Evolutionary conservation across 1,140 invertebrate species (phyloP).

Genomic region (Megathymus violae): DNA sequence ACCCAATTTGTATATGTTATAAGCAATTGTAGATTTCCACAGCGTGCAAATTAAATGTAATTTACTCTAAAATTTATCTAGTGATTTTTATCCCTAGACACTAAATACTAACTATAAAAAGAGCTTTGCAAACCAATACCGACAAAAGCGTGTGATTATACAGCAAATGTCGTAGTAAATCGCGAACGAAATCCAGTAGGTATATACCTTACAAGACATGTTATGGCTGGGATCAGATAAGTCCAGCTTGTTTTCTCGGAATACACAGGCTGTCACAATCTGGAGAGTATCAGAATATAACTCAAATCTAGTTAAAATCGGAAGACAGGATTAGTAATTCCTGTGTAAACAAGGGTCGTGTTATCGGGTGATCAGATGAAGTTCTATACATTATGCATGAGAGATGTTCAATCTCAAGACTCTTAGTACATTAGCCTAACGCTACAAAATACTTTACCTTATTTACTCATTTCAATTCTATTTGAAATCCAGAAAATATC

Average conservation of each 20-base stretch:
- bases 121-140: too few species aligned
- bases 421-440: slow-evolving; percentile 34
- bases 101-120: too few species aligned
- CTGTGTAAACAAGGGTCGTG: slow-evolving; percentile 66
- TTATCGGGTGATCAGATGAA: slow-evolving; percentile 62
- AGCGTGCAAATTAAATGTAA: neutral
- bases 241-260: slow-evolving; percentile 5
- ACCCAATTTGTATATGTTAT: slow-evolving; percentile 12
- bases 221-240: slow-evolving; percentile 7
- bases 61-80: too few species aligned
- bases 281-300: slow-evolving; percentile 43
- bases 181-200: slow-evolving; percentile 8
- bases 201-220: neutral
- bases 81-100: too few species aligned
- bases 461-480: slow-evolving; percentile 31
- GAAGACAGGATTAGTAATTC: slow-evolving; percentile 64
- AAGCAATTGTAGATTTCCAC: neutral
- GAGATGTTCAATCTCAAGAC: too few species aligned
- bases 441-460: slow-evolving; percentile 12
- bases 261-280: slow-evolving; percentile 7
- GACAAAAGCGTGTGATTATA: neutral
- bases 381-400: slow-evolving; percentile 71
- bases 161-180: neutral
- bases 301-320: slow-evolving; percentile 68
- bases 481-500: too few species aligned